phyloP scores from a whole-genome alignment of 2,113 vertebrate species.

The Ginglymostoma cirratum region DNA sequence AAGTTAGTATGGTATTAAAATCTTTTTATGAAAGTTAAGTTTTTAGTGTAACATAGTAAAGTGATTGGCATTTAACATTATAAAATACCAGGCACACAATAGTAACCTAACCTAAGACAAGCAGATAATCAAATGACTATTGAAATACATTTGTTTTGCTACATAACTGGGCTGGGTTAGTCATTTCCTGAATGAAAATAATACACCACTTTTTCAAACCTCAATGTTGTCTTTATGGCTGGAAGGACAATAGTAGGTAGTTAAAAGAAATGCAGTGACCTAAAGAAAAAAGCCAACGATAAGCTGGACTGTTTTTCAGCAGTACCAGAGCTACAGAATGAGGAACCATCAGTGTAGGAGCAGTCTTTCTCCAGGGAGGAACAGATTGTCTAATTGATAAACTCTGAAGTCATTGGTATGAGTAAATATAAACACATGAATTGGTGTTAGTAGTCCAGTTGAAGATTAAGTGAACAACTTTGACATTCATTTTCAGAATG shows the following conservation, averaged over 20 bases:
- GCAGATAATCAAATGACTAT: not conserved
- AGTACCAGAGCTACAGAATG: constrained; percentile 28
- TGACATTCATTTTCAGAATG: constrained; percentile 21
- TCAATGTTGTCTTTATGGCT: not conserved
- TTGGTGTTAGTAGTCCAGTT: not conserved
- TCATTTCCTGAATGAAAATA: not conserved
- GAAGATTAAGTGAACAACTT: constrained; percentile 13
- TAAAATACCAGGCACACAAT: not conserved
- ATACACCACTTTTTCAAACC: not conserved
- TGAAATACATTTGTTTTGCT: not conserved
- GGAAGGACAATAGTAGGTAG: not conserved
- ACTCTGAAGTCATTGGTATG: constrained; percentile 28
- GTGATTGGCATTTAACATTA: not conserved
- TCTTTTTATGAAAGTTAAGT: not conserved
- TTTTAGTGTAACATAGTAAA: not conserved
- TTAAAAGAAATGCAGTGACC: constrained; percentile 25
- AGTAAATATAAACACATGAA: constrained; percentile 21
- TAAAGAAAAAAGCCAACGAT: constrained; percentile 25
- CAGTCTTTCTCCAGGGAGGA: not conserved
- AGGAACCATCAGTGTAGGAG: constrained; percentile 20
- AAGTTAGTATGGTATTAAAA: not conserved
- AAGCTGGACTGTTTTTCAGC: not conserved
- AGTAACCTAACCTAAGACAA: not conserved
- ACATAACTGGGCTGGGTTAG: not conserved
- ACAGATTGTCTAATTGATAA: constrained; percentile 34